phyloP scores from a whole-genome alignment of 2,888 invertebrate genomes.

The Cyclophora punctaria region DNA sequence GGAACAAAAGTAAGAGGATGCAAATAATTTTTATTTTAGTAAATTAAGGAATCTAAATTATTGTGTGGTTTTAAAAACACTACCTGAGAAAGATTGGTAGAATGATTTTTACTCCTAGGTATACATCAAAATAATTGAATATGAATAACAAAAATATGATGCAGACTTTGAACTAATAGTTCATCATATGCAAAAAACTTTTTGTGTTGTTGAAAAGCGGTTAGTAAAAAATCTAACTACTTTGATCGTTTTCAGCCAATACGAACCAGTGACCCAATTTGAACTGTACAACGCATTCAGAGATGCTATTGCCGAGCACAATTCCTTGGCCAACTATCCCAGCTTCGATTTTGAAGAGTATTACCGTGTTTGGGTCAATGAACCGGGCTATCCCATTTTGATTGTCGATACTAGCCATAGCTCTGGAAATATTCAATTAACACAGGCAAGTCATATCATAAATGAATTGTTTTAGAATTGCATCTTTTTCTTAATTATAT shows the following conservation, averaged over 20 bases:
- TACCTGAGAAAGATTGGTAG: too few relatives aligned
- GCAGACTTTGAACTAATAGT: too few relatives aligned
- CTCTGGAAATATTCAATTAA: constrained; percentile 41
- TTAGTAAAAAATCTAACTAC: background rate
- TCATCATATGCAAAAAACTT: too few relatives aligned
- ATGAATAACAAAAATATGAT: too few relatives aligned
- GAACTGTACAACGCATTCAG: constrained; percentile 66
- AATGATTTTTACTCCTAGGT: too few relatives aligned
- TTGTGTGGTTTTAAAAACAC: too few relatives aligned
- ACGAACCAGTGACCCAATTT: constrained; percentile 58
- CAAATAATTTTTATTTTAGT: too few relatives aligned
- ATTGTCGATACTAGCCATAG: constrained; percentile 59
- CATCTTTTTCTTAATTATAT: background rate
- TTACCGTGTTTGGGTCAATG: constrained; percentile 77
- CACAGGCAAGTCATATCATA: constrained; percentile 44
- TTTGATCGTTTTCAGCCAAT: constrained; percentile 37
- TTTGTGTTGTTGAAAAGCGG: too few relatives aligned
- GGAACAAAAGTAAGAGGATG: constrained; percentile 55
- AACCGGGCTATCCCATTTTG: constrained; percentile 77
- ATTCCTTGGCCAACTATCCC: constrained; percentile 37
- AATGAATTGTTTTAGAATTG: background rate
- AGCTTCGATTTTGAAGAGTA: constrained; percentile 59
- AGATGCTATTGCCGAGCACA: constrained; percentile 42
- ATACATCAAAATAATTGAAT: too few relatives aligned
- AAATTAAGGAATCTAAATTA: too few relatives aligned